These are phyloP conservation scores for Osmerus eperlanus DNA, from an alignment of 2,113 vertebrate species.

Conservation along the genomic window DNA sequence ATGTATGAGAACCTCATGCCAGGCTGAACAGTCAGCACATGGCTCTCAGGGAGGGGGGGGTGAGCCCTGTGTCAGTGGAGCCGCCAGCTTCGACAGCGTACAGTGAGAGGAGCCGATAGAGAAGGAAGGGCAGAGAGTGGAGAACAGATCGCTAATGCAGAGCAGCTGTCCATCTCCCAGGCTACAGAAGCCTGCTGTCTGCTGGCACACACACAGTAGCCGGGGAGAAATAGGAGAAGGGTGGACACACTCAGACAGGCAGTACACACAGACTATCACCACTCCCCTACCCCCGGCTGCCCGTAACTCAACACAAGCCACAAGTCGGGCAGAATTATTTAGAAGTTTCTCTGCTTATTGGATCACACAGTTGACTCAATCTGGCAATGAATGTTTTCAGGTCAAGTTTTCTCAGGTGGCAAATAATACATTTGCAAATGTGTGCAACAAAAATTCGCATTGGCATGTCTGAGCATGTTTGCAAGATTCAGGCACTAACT, in stretches of 20 bases:
- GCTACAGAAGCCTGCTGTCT: conserved; percentile 62
- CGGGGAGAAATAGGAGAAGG: conserved; percentile 28
- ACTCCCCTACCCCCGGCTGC: conserved; percentile 29
- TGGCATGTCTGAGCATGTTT: too few species aligned
- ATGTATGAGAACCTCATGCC: background rate
- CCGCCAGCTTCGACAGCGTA: conserved; percentile 7
- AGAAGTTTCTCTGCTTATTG: conserved; percentile 15
- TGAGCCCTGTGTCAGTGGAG: conserved; percentile 7
- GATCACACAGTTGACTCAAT: conserved; percentile 4
- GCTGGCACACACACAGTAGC: conserved; percentile 50
- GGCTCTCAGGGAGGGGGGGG: background rate
- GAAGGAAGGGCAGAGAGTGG: conserved; percentile 5
- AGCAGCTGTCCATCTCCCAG: conserved; percentile 69
- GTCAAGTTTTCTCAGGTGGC: background rate
- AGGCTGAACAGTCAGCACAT: conserved; percentile 24
- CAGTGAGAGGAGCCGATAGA: conserved; percentile 21
- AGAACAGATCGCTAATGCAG: conserved; percentile 52
- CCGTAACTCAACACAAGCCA: conserved; percentile 29
- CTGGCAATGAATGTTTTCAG: too few species aligned
- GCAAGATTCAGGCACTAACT: too few species aligned
- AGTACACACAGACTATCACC: conserved; percentile 41
- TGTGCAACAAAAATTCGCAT: too few species aligned
- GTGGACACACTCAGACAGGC: conserved; percentile 28
- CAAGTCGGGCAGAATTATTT: conserved; percentile 19
- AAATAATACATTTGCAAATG: too few species aligned